Base-by-base conservation (phyloP, 2,797 vertebrate species). In the Paguma larvata region DNA sequence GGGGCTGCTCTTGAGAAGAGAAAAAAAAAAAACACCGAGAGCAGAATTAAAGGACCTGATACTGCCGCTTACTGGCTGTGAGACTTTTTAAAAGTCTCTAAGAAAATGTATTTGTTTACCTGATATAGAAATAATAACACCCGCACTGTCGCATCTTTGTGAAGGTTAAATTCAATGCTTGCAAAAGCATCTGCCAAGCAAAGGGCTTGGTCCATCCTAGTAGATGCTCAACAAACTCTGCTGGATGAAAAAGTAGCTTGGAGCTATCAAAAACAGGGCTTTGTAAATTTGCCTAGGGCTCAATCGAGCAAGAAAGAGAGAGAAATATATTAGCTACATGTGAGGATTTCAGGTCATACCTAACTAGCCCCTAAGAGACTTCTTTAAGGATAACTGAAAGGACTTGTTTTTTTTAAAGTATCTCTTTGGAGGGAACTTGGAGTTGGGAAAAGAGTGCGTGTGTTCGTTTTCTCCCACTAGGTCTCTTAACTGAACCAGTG, bases 401-500 rank as follows among this genome's bases (percentile, higher is more conserved):
- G 4, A 85, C 44, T 38, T 41, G 27, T 73, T 77, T 32, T 63
- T 59, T 11, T 51, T 79, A 90, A 75, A 51, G n/a, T 53, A 67
- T 72, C 63, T 82, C 67, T 92, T 75, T 70, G 41, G 89, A 91
- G 56, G 44, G 48, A 96, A 67, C 48, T 83, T 70, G 53, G 79
- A 91, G 32, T 63, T 23, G 14, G 32, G 62, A 6, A 94, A 80
- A 87, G 14, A 77, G 41, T 44, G 11, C 51, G 14, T 51, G 46
- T 84, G 30, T 92, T 91, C 79, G 14, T 86, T 59, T 87, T 84
- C 70, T 85, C 46, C 25, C 16, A 32, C 27, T 6, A 32, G 84
- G 25, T 96, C 63, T 73, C 93, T 89, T 77, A 92, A 92, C 80
- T 79, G 56, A 97, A 95, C 73, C 91, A 88, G 70, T 72, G 83